phyloP scores from a whole-genome alignment of 53 echinoderm and acorn worm species.

The Apostichopus leukothele region DNA sequence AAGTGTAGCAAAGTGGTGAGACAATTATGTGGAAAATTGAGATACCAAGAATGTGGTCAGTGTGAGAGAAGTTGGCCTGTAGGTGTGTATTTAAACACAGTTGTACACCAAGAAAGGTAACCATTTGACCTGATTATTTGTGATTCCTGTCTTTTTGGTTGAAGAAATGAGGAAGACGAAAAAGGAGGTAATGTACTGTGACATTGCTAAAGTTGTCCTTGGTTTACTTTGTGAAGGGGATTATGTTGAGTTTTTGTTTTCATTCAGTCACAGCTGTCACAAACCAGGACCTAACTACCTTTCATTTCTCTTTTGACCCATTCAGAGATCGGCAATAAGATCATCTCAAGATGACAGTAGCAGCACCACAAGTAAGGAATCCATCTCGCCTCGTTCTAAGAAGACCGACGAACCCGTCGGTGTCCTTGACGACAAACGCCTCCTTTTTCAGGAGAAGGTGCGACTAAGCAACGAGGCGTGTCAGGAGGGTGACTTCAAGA shows the following conservation, averaged over 20 bases:
- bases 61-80: too few species aligned
- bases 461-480: conserved; percentile 96
- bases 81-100: too few species aligned
- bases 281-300: too few species aligned
- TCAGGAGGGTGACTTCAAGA: conserved; percentile 83
- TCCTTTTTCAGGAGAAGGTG: conserved; percentile 95
- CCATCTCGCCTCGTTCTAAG: conserved; percentile 12
- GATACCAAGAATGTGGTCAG: too few species aligned
- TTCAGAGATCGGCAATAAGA: conserved; percentile 26
- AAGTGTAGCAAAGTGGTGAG: too few species aligned
- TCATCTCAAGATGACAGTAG: conserved; percentile 47
- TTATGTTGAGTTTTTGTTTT: too few species aligned
- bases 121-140: too few species aligned
- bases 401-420: not conserved
- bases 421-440: conserved; percentile 72
- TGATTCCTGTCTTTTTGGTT: too few species aligned
- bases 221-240: too few species aligned
- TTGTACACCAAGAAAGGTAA: too few species aligned
- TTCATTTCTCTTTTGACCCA: not conserved
- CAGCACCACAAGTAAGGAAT: conserved; percentile 64
- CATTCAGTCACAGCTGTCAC: too few species aligned
- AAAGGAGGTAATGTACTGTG: not conserved
- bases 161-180: not conserved
- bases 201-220: not conserved
- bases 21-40: too few species aligned